Conservation (phyloP, 1,140 invertebrate genomes). For the Eufriesea mexicana region DNA sequence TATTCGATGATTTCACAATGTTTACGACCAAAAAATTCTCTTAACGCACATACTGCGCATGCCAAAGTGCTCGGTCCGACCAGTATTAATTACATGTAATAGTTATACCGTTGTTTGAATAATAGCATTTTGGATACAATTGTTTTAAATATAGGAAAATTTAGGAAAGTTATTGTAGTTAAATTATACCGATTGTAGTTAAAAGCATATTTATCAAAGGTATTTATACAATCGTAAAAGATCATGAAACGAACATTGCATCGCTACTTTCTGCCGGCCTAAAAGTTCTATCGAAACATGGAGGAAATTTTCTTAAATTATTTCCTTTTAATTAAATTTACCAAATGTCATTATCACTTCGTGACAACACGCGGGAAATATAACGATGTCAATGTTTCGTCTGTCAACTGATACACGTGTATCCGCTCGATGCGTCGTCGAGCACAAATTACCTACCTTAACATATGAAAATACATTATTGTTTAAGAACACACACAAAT, state of each 20-base stretch:
- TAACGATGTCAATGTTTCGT: constrained; percentile 26
- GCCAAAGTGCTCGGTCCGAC: constrained; percentile 54
- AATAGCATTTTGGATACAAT: constrained; percentile 50
- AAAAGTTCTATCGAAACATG: not conserved
- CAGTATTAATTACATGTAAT: constrained; percentile 63
- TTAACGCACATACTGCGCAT: constrained; percentile 27
- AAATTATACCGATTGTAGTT: constrained; percentile 39
- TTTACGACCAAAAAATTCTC: constrained; percentile 21
- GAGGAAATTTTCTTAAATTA: not conserved
- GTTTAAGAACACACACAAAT: constrained; percentile 64
- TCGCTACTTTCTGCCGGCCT: not conserved
- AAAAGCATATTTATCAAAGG: constrained; percentile 26
- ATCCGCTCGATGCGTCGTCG: constrained; percentile 51
- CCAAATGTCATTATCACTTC: not conserved
- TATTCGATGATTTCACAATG: constrained; percentile 5
- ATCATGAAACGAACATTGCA: not conserved
- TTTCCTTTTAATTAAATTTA: not conserved
- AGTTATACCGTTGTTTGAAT: constrained; percentile 29
- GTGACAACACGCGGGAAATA: not conserved
- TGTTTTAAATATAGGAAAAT: constrained; percentile 35
- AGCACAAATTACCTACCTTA: constrained; percentile 46
- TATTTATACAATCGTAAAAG: constrained; percentile 8
- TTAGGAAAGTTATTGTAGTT: constrained; percentile 51
- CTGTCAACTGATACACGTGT: constrained; percentile 45
- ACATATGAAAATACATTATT: constrained; percentile 64